phyloP scores from a whole-genome alignment of 2,888 invertebrate species.

The Nemapogon koenigi region DNA sequence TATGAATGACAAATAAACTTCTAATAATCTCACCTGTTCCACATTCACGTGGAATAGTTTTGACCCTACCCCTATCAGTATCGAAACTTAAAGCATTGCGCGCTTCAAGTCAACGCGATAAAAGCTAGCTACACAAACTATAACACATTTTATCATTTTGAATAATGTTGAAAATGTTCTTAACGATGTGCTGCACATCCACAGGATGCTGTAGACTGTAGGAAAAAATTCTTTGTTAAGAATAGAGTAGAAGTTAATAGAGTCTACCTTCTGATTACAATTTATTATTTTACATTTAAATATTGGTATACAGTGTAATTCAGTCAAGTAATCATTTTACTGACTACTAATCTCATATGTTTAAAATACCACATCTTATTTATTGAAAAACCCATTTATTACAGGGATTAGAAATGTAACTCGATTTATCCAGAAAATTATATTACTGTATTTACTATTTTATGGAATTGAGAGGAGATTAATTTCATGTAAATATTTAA shows the following conservation, averaged over 20 bases:
- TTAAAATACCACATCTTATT: no score
- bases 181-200: constrained; percentile 56
- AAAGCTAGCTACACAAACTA: constrained; percentile 54
- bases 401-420: constrained; percentile 2
- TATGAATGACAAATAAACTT: constrained; percentile 34
- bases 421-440: constrained; percentile 15
- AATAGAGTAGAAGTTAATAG: constrained; percentile 52
- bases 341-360: no score
- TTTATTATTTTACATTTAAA: no score
- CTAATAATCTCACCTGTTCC: constrained; percentile 57
- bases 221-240: constrained; percentile 61
- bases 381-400: constrained; percentile 4
- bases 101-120: constrained; percentile 63
- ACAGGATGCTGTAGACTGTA: constrained; percentile 61
- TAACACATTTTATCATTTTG: constrained; percentile 43
- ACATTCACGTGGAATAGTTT: constrained; percentile 46
- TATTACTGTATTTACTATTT: constrained; percentile 1
- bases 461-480: not conserved
- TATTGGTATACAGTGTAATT: no score
- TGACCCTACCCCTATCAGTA: constrained; percentile 58
- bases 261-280: no score
- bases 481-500: not conserved
- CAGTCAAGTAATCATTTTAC: no score
- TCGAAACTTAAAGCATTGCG: constrained; percentile 66
- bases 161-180: constrained; percentile 49